Evolutionary conservation across 2,797 vertebrate genomes (phyloP), one percentile per base, ranked within the genome.

Genomic region (Tokudaia muenninki): DNA sequence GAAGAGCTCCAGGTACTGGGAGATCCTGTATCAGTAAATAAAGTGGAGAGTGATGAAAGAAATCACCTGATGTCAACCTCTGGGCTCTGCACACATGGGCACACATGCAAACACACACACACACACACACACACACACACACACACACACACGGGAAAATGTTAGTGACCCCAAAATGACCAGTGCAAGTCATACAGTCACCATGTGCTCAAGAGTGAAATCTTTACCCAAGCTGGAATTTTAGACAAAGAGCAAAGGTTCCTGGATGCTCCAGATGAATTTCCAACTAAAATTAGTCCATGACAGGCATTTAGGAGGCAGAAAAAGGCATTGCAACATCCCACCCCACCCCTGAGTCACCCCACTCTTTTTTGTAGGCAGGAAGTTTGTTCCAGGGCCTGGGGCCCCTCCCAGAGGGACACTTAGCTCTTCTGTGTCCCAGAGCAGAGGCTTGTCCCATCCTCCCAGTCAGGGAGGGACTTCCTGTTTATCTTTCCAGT

Each of bases 401-500:
- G 70, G 55, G 70, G 17, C 10, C 70, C 61, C 77, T 1, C 37
- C 75, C 31, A 0, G 29, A 52, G 31, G 52, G 75, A 90, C 90
- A 11, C 3, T 82, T 84, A 8, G 67, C 78, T 75, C 78, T 72
- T 80, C 26, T 24, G 21, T 37, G 70, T 72, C 70, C 70, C 70
- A 72, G 52, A 52, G 26, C 44, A 29, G 91, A 81, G 77, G 21
- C 6, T 90, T 67, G 55, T 57, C 34, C 57, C 16, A 0, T 74
- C 67, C 94, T 94, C 95, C 93, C 93, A 91, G 14, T 90, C 17
- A 0, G 1, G 65, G 2, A 90, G 80, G 52, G 75, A 89, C 92
- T 97, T 97, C 96, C 95, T 98, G 96, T 97, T 98, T 97, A 97
- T 97, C 87, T 96, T 96, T 93, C 82, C 86, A 89, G 94, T n/a